Percentiles rank a stretch among this genome's conserved stretches.
Evolutionary conservation across 2,888 invertebrate genomes (phyloP).

Genomic region (Orchesella flavescens): DNA sequence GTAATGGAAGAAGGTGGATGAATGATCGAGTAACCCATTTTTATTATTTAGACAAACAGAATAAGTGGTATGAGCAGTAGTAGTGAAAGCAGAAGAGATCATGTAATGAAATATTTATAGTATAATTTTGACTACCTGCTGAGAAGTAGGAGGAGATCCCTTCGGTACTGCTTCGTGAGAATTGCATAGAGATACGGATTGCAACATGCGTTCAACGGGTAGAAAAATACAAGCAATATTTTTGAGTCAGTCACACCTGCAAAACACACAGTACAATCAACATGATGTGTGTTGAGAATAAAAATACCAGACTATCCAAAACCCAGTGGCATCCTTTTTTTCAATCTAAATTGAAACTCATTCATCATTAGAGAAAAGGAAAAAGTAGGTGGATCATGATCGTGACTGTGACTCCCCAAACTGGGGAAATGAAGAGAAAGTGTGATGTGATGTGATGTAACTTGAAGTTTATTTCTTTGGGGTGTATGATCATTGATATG

Average conservation of each 20-base stretch:
- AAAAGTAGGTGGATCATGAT: neutral
- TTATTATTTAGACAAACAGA: conserved; percentile 38
- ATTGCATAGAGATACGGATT: conserved; percentile 95
- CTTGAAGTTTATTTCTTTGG: too few species aligned
- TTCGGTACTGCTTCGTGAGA: conserved; percentile 88
- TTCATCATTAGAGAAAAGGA: neutral
- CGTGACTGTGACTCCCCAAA: too few species aligned
- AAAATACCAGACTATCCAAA: too few species aligned
- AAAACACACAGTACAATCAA: too few species aligned
- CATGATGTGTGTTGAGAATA: too few species aligned
- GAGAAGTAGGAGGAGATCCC: conserved; percentile 82
- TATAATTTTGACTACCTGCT: conserved; percentile 76
- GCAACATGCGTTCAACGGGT: conserved; percentile 92
- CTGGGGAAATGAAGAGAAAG: too few species aligned
- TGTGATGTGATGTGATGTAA: too few species aligned
- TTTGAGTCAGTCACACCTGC: conserved; percentile 75
- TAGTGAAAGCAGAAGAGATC: neutral
- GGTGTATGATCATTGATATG: too few species aligned
- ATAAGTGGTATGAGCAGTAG: neutral
- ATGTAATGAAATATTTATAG: conserved; percentile 56
- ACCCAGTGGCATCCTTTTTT: neutral
- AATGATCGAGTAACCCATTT: neutral
- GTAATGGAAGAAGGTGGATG: too few species aligned
- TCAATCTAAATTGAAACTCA: conserved; percentile 20
- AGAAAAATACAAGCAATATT: conserved; percentile 89